Base-by-base conservation (phyloP, 37 sponge, comb jelly and placozoan species). In the Beroe ovata region DNA sequence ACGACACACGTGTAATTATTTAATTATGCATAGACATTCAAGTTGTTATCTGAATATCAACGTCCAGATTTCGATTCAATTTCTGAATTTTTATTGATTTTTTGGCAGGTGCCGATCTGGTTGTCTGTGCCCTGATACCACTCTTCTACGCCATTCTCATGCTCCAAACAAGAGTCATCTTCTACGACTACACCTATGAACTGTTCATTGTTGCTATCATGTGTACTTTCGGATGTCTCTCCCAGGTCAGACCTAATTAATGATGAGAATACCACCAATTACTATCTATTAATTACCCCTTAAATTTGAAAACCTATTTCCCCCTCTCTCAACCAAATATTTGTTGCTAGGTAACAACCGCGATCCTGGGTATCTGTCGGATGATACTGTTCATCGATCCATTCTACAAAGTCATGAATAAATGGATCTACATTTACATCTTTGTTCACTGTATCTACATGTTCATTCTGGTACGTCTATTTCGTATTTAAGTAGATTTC, bases 201-300 rank as follows among this genome's bases (percentile, higher is more conserved):
- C 47, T 36, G 26, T 33, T 42, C 8, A 42, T 77, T 21, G 54
- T 77, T 22, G 42, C 54, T n/a, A 77, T 77, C 11, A 77, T 77
- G 84, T 77, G 84, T 25, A 77, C 84, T 8, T 77, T 77, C 54
- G 84, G 84, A 35, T 77, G 84, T 41, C 26, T 35, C 22, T 77
- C 84, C 1, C 84, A 77, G 84, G 84, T 77, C 54, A 47, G 54
- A n/a, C n/a, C n/a, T n/a, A n/a, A n/a, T n/a, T n/a, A n/a, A n/a
- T n/a, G n/a, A n/a, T n/a, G n/a, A n/a, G n/a, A n/a, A n/a, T n/a
- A n/a, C n/a, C n/a, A n/a, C n/a, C n/a, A n/a, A n/a, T n/a, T n/a
- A n/a, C n/a, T n/a, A n/a, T n/a, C n/a, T n/a, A n/a, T n/a, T n/a
- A n/a, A n/a, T n/a, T n/a, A n/a, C n/a, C n/a, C n/a, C n/a, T n/a